Evolutionary conservation across 92 coral and sea anemone genomes (phyloP), one percentile per base, ranked within the genome.

Genomic region (Virgularia gustaviana): DNA sequence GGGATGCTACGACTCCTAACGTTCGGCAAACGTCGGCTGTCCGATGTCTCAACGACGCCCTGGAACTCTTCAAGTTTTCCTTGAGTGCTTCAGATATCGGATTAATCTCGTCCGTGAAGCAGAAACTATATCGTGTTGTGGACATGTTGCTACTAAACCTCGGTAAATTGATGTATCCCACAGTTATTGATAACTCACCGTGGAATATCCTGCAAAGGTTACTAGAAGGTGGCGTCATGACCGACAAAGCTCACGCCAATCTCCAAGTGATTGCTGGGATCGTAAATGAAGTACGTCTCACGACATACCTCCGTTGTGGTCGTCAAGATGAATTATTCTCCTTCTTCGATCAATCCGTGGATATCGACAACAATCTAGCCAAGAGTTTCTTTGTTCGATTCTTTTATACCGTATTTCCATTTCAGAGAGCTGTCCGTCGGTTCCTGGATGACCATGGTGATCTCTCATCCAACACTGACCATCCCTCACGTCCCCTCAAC

Each of bases 321-420:
- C 29, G 56, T 24, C 72, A 65, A 65, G 72, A 65, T 25, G 72
- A 65, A 13, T 33, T 65, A 11, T 65, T 65, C 30, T 65, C 72
- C 20, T 65, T 65, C 72, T 65, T 65, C 12, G 56, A 42, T 43
- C 72, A 65, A 28, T 65, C 72, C 4, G 16, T 24, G 31, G 72
- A 65, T 49, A 42, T 65, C 33, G 32, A 65, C n/a, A 27, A 19
- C 24, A 37, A 65, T 13, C 38, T 65, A 37, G 22, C 51, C 51
- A 65, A 49, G 32, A 37, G 44, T 13, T 23, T 65, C 8, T 65
- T 45, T 28, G 19, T 65, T 25, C 72, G 72, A 0, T 65, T 65
- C n/a, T 65, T 65, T 56, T 65, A 65, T 15, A 41, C 72, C 11
- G 72, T 65, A 15, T 41, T 65, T 65, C 72, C 72, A 30, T 65